These are phyloP conservation scores for Bubo bubo DNA, from an alignment of 2,113 vertebrate genomes.

Conservation along the genomic window DNA sequence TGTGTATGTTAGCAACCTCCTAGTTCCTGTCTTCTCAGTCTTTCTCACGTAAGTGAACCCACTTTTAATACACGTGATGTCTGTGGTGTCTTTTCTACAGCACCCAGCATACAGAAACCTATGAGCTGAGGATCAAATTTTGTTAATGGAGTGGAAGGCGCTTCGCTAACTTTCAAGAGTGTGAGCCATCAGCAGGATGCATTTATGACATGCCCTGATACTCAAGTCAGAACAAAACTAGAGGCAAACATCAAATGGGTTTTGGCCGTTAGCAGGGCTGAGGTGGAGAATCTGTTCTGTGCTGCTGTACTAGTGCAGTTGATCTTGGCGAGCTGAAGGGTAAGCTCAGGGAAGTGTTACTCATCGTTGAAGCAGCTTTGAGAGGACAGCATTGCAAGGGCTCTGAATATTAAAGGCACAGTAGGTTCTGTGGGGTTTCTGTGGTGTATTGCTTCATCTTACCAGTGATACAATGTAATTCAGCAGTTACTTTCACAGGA, in stretches of 20 bases:
- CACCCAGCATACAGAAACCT: neutral
- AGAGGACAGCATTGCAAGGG: neutral
- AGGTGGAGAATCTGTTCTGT: neutral
- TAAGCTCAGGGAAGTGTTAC: neutral
- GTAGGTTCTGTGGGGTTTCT: neutral
- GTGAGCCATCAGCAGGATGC: neutral
- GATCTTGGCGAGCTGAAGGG: neutral
- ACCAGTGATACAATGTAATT: neutral
- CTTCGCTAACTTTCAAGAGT: neutral
- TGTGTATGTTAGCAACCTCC: neutral
- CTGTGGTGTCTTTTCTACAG: neutral
- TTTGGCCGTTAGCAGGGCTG: neutral
- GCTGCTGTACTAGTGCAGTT: neutral
- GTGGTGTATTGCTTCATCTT: neutral
- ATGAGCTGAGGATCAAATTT: neutral
- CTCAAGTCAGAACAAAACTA: neutral
- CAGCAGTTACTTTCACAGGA: neutral
- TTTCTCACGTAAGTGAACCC: neutral
- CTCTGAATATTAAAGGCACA: neutral
- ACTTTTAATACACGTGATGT: fast-evolving
- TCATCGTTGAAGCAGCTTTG: neutral
- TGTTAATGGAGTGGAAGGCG: neutral
- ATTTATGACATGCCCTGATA: neutral
- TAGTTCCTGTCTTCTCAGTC: neutral
- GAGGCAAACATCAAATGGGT: neutral